These are phyloP conservation scores for Lycopodina hypogea DNA, from an alignment of 37 sponge, comb jelly and placozoan genomes.

Conservation along the genomic window DNA sequence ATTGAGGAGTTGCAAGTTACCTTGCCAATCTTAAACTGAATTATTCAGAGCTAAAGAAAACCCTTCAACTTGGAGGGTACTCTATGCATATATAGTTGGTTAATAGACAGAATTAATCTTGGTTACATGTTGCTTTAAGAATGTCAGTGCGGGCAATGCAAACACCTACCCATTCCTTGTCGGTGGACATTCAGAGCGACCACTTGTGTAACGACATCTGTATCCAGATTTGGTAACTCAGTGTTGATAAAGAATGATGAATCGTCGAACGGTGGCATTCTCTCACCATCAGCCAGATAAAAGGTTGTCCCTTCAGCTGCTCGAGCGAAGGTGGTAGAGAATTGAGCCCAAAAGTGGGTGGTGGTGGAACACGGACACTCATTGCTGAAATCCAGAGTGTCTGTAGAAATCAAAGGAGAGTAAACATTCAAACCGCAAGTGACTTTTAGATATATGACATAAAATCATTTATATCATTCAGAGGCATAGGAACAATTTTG, in stretches of 20 bases:
- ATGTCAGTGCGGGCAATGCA: no score
- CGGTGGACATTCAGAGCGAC: constrained; percentile 33
- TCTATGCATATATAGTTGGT: no score
- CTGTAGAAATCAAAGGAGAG: constrained; percentile 13
- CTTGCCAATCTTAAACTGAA: no score
- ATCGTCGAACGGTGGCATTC: background rate
- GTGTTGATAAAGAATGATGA: constrained; percentile 15
- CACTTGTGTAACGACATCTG: constrained; percentile 14
- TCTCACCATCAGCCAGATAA: constrained; percentile 41
- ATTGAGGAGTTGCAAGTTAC: no score
- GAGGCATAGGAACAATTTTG: no score
- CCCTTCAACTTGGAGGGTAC: no score
- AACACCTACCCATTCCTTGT: background rate
- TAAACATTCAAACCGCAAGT: no score
- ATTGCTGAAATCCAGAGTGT: constrained; percentile 5
- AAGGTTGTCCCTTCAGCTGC: constrained; percentile 26
- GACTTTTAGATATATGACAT: no score
- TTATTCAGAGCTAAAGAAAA: no score
- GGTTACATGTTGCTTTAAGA: no score
- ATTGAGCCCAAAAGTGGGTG: constrained; percentile 27
- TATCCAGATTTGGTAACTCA: constrained; percentile 30
- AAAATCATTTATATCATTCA: no score
- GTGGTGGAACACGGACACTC: constrained; percentile 22
- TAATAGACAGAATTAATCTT: no score
- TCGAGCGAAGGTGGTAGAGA: constrained; percentile 27